Base-by-base conservation (phyloP, 2,888 invertebrate genomes). In the Spatulosminthurus flaviceps region DNA sequence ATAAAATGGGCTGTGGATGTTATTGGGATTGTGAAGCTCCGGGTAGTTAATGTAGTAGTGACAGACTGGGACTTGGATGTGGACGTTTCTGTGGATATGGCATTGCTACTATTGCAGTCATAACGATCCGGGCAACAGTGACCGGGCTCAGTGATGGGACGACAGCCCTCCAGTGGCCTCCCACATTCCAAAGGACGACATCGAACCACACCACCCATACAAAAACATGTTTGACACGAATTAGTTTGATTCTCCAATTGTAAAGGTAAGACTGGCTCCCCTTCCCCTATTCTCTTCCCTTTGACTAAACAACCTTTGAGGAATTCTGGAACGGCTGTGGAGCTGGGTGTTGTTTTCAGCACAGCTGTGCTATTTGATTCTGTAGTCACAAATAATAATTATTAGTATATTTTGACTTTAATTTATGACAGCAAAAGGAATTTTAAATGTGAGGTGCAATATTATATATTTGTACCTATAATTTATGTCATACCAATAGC, bases 61-160 rank as follows among this genome's bases (percentile, higher is more conserved):
- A 67, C 67, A 24, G 67, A 11, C 16, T 51, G 19, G 19, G 67
- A 67, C 28, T 67, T 67, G 11, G 67, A 67, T 7, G 26, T 67
- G 26, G 67, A 67, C 9, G 13, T 51, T 19, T 51, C 51, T 19
- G 51, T 51, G 5, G 51, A 22, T 28, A 67, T 26, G 19, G 11
- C 26, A 24, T 67, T 67, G 26, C 11, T 26, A n/a, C 28, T 26
- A 2, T 60, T 71, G 77, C 95, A 95, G 86, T 92, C 92, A 87
- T 95, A 95, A 86, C 93, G 93, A 73, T 93, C 92, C 16, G 95
- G 94, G 86, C 95, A 95, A 88, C 95, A 95, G 86, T 94, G 92
- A 0, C 94, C 94, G 60, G 91, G 89, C 73, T 91, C 91, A 76
- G 93, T 90, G 73, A 94, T 90, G 0, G 95, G 94, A 72, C 89